phyloP scores from a whole-genome alignment of 2,113 vertebrate genomes.

The Proteles cristata region DNA sequence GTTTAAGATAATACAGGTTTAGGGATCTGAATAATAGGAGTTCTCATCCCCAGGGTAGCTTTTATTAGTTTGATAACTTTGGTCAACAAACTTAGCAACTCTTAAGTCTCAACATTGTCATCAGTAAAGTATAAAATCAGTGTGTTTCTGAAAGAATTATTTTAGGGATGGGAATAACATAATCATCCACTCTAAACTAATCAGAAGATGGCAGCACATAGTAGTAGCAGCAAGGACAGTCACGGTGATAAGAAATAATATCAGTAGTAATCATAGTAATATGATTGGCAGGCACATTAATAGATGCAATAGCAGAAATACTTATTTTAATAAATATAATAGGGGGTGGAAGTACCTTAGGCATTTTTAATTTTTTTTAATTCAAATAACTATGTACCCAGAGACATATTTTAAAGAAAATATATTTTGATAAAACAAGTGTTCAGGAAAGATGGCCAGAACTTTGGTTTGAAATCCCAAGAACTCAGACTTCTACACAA shows the following conservation, averaged over 20 bases:
- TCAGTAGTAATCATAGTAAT: neutral
- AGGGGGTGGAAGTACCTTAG: neutral
- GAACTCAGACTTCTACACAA: neutral
- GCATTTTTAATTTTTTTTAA: neutral
- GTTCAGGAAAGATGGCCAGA: neutral
- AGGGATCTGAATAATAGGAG: neutral
- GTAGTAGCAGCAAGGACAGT: neutral
- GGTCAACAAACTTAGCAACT: neutral
- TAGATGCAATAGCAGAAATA: neutral
- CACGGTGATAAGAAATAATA: neutral
- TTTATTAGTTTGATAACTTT: neutral
- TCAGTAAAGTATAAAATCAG: neutral
- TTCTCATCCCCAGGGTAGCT: neutral
- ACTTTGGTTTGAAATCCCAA: neutral
- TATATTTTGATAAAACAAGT: neutral
- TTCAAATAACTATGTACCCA: neutral
- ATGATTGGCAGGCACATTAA: neutral
- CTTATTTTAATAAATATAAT: neutral
- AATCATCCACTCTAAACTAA: neutral
- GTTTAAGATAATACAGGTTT: neutral
- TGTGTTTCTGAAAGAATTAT: neutral
- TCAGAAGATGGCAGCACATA: neutral
- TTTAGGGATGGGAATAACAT: neutral
- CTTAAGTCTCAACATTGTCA: neutral
- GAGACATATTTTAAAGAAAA: neutral